Conservation (phyloP, 2,797 vertebrate species). For the Monodelphis domestica region DNA sequence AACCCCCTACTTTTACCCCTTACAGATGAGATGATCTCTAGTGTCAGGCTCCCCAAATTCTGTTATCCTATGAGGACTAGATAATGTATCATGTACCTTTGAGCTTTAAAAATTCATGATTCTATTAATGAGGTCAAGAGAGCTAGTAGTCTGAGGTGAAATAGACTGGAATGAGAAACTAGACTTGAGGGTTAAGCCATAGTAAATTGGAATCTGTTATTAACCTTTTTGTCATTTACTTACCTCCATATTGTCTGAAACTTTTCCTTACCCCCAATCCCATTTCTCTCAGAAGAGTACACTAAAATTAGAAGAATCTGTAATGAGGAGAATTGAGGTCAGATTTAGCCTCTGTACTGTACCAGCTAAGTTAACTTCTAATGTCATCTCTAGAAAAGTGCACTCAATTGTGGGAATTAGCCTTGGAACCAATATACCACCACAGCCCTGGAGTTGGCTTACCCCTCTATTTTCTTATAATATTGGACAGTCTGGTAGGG, state of each 20-base stretch:
- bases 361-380: neutral
- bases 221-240: neutral
- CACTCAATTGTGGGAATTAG: neutral
- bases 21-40: neutral
- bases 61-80: neutral
- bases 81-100: neutral
- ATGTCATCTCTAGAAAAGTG: neutral
- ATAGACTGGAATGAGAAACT: neutral
- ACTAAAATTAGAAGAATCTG: neutral
- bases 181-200: neutral
- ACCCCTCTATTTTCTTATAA: neutral
- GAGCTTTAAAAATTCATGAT: neutral
- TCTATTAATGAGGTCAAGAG: neutral
- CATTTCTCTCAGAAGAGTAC: neutral
- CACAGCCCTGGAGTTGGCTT: neutral
- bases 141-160: neutral
- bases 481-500: neutral
- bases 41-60: neutral
- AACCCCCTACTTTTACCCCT: too few species aligned
- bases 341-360: neutral
- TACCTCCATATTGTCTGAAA: neutral
- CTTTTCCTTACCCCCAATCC: neutral
- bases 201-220: neutral
- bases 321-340: neutral
- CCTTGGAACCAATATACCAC: neutral